A percentile compares a stretch with the other conserved stretches of the same genome.
These are phyloP conservation scores for Rhamnusium bicolor DNA, from an alignment of 2,888 invertebrate species.

Conservation along the genomic window DNA sequence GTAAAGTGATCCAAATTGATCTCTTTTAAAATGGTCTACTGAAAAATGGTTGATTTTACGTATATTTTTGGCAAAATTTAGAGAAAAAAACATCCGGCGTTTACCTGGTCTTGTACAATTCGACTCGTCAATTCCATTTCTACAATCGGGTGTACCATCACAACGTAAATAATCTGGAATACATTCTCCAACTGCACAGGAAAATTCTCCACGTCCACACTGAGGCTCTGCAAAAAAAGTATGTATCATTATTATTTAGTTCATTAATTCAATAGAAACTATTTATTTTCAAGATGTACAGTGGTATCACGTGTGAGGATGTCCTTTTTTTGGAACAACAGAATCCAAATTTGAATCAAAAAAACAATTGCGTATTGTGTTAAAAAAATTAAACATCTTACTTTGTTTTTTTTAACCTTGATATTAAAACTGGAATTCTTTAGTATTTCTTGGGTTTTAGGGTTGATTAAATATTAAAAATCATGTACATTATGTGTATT, in stretches of 20 bases:
- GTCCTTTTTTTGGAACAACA: no score
- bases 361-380: no score
- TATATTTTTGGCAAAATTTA: not conserved
- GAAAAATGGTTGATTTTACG: constrained; percentile 24
- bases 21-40: not conserved
- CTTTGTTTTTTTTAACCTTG: no score
- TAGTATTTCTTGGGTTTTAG: no score
- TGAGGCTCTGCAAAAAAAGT: constrained; percentile 44
- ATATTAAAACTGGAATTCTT: no score
- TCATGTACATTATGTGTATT: no score
- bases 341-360: no score
- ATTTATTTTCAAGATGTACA: not conserved
- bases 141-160: constrained; percentile 76
- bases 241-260: no score
- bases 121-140: constrained; percentile 76
- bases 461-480: no score
- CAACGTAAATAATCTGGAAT: constrained; percentile 75
- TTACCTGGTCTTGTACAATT: constrained; percentile 50
- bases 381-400: no score
- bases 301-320: no score
- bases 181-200: constrained; percentile 75
- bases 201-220: constrained; percentile 71
- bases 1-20: no score
- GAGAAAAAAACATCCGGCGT: not conserved
- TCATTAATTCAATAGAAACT: not conserved